Evolutionary conservation across 2,797 vertebrate genomes (phyloP).

Genomic region (Pelobates cultripes): DNA sequence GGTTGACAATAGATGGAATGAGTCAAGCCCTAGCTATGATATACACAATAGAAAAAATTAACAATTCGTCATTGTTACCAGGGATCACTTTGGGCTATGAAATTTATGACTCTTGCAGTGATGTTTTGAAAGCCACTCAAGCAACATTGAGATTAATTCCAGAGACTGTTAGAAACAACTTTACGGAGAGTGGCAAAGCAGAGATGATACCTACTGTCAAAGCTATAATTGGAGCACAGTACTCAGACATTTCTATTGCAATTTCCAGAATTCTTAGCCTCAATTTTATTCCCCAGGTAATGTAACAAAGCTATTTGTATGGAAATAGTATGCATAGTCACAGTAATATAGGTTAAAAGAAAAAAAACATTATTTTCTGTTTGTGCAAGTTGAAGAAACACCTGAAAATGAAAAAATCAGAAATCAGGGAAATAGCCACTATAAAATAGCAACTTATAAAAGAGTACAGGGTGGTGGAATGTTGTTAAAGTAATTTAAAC

Average conservation of each 20-base stretch:
- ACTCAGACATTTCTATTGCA: conserved; percentile 24
- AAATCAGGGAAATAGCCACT: no score
- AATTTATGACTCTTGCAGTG: conserved; percentile 47
- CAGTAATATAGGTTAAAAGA: no score
- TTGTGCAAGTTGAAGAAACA: no score
- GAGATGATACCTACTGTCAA: conserved; percentile 26
- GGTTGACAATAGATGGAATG: conserved; percentile 15
- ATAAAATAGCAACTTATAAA: no score
- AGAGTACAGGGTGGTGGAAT: no score
- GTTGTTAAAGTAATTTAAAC: no score
- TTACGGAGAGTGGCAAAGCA: conserved; percentile 24
- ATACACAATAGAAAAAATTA: conserved; percentile 42
- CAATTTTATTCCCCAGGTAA: conserved; percentile 49
- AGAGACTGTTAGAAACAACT: not conserved
- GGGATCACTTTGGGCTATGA: conserved; percentile 48
- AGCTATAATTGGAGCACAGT: conserved; percentile 35
- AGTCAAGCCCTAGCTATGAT: conserved; percentile 23
- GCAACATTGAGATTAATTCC: conserved; percentile 2
- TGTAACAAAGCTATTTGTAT: no score
- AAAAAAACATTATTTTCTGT: no score
- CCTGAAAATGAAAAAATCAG: no score
- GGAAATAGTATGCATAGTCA: no score
- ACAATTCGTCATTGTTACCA: conserved; percentile 38
- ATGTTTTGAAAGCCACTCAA: conserved; percentile 10
- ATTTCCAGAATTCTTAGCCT: conserved; percentile 36